Conservation (phyloP, 1,140 invertebrate genomes). For the Lethrus apterus region DNA sequence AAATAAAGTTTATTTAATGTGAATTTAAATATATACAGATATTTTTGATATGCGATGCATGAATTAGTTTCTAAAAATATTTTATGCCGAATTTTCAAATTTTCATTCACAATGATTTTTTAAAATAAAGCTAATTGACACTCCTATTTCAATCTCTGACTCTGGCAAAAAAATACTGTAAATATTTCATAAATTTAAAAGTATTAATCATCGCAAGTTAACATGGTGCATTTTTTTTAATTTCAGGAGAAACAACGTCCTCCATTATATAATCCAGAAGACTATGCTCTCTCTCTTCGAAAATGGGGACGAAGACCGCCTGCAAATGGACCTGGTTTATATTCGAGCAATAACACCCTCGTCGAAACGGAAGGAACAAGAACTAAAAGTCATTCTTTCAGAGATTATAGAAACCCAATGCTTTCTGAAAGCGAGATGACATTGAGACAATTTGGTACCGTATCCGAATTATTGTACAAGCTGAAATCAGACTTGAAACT, state of each 20-base stretch:
- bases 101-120: no score
- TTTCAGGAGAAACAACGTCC: constrained; percentile 71
- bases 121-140: no score
- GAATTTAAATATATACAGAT: no score
- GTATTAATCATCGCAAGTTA: no score
- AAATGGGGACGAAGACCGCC: constrained; percentile 63
- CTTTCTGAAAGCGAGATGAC: constrained; percentile 69
- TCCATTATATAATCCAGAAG: constrained; percentile 79
- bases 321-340: constrained; percentile 32
- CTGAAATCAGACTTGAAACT: constrained; percentile 75
- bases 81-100: no score
- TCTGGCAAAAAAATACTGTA: neutral
- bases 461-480: constrained; percentile 82
- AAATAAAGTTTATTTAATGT: no score
- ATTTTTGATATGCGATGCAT: no score
- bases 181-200: constrained; percentile 2
- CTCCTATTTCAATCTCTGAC: neutral
- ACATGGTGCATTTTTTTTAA: constrained; percentile 19
- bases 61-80: no score
- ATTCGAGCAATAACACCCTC: constrained; percentile 20
- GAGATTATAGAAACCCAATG: constrained; percentile 45
- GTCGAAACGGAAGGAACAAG: constrained; percentile 25
- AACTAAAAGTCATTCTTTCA: constrained; percentile 28
- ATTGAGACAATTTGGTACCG: constrained; percentile 73
- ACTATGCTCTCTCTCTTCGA: constrained; percentile 67